A percentile compares a stretch with the other conserved stretches of the same genome.
phyloP scores from a whole-genome alignment of 23 tunicate species.

The Diplosoma virens region DNA sequence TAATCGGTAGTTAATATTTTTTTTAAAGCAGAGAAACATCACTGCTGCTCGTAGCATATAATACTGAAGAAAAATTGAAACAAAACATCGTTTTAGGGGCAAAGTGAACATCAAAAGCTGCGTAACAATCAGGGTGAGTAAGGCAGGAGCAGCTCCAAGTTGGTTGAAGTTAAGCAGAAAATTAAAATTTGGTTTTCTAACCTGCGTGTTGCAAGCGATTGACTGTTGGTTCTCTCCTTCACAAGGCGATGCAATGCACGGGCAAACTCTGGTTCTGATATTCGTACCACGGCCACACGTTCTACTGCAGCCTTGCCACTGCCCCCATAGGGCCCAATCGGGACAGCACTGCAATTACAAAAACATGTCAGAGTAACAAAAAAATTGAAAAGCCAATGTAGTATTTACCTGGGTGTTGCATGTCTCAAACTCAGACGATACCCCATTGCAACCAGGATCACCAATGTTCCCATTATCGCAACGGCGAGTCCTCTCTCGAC shows the following conservation, averaged over 20 bases:
- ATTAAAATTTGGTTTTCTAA: background rate
- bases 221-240: background rate
- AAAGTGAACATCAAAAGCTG: too few species aligned
- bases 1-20: too few species aligned
- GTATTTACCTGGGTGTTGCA: conserved; percentile 72
- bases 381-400: background rate
- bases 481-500: conserved; percentile 35
- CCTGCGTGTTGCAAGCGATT: conserved; percentile 31
- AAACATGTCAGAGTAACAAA: background rate
- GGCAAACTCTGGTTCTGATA: conserved; percentile 20
- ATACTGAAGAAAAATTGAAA: too few species aligned
- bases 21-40: too few species aligned
- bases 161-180: too few species aligned
- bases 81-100: too few species aligned
- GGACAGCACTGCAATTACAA: conserved; percentile 70
- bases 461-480: conserved; percentile 61
- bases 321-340: conserved; percentile 37
- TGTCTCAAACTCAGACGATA: background rate
- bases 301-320: conserved; percentile 25
- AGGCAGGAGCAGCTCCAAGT: too few species aligned
- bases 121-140: too few species aligned
- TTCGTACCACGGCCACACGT: conserved; percentile 54
- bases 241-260: background rate
- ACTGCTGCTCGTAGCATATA: too few species aligned
- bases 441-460: conserved; percentile 61